These are phyloP conservation scores for Isurus oxyrinchus DNA, from an alignment of 2,113 vertebrate genomes.

Conservation along the genomic window DNA sequence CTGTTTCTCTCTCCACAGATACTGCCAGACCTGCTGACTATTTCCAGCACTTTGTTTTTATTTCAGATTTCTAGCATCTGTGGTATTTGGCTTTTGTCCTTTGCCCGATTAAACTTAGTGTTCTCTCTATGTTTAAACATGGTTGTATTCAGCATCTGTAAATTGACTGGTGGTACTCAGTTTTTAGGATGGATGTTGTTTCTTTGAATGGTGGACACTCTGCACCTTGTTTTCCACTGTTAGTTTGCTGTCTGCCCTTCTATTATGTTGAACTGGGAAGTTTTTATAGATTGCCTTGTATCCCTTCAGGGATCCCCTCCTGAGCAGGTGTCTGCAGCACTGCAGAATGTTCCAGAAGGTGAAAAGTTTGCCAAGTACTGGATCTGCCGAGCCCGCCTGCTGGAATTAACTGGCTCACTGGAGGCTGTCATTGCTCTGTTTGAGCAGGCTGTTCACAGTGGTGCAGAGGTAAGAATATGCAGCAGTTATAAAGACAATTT, in stretches of 20 bases:
- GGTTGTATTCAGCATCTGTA: not conserved
- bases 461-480: constrained; percentile 59
- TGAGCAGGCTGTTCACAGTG: constrained; percentile 66
- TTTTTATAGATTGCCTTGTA: not conserved
- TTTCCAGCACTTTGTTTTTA: too few relatives aligned
- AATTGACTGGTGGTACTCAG: not conserved
- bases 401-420: constrained; percentile 57
- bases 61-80: too few relatives aligned
- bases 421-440: constrained; percentile 68
- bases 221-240: not conserved
- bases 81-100: too few relatives aligned
- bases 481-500: too few relatives aligned
- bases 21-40: too few relatives aligned
- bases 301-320: constrained; percentile 57
- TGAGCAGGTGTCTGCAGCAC: constrained; percentile 53
- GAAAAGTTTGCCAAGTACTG: constrained; percentile 83
- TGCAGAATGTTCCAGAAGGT: constrained; percentile 67
- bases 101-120: too few relatives aligned
- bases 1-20: too few relatives aligned
- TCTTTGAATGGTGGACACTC: not conserved
- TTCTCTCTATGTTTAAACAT: not conserved
- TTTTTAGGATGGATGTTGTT: not conserved
- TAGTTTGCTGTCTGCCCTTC: not conserved
- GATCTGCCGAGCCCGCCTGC: constrained; percentile 75
- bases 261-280: too few relatives aligned